phyloP scores from a whole-genome alignment of 2,113 vertebrate species.

The Grus americana region DNA sequence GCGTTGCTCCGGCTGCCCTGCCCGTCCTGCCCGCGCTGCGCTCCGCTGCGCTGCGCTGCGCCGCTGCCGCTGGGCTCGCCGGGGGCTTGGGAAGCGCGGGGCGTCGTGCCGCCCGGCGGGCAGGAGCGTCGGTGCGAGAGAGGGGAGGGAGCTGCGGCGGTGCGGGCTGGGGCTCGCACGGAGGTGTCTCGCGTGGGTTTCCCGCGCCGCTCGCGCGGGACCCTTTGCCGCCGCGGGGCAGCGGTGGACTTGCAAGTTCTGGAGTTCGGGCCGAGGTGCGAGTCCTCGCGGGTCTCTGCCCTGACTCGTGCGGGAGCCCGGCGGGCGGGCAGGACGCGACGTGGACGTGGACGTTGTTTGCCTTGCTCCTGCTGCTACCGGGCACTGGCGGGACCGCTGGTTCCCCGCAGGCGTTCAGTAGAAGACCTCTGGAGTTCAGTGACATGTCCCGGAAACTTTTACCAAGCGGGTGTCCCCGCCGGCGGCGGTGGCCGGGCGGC shows the following conservation, averaged over 20 bases:
- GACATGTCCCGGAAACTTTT: constrained; percentile 39
- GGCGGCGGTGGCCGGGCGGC: neutral
- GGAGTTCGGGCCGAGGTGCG: neutral
- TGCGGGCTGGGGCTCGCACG: neutral
- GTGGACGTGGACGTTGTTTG: neutral
- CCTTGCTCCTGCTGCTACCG: neutral
- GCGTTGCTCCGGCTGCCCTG: neutral
- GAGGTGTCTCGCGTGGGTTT: neutral
- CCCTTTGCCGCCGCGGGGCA: neutral
- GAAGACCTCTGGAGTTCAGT: constrained; percentile 21
- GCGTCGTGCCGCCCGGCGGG: neutral
- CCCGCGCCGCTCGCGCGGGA: neutral
- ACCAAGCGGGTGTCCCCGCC: neutral
- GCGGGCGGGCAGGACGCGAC: neutral
- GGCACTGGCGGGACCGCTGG: neutral
- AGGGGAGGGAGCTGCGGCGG: neutral
- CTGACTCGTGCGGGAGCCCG: neutral
- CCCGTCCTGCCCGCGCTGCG: neutral
- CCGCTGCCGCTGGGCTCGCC: neutral
- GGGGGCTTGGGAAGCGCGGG: neutral
- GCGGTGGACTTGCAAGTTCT: neutral
- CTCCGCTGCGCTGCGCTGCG: neutral
- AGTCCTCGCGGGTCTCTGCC: neutral
- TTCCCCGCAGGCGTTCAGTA: neutral
- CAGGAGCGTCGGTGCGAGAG: neutral